Conservation (phyloP, 2,888 invertebrate genomes). For the Drosophila nr. perissopoda region DNA sequence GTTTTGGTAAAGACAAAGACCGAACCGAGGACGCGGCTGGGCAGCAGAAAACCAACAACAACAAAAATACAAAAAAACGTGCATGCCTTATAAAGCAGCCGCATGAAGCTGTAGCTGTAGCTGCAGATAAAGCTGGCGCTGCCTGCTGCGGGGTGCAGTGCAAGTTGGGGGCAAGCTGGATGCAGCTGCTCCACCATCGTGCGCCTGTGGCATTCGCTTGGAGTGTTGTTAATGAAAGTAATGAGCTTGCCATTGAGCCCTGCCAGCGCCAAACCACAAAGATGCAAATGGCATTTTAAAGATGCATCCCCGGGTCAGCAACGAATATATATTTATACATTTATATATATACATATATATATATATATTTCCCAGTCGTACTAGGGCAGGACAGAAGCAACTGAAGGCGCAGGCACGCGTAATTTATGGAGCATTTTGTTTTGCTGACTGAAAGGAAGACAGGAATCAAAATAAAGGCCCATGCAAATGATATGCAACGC, state of each 20-base stretch:
- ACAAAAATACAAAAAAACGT: slow-evolving; percentile 61
- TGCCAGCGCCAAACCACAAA: slow-evolving; percentile 75
- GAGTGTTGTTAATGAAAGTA: slow-evolving; percentile 81
- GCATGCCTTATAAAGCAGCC: slow-evolving; percentile 73
- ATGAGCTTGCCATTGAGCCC: slow-evolving; percentile 70
- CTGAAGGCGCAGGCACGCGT: slow-evolving; percentile 68
- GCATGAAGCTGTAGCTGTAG: slow-evolving; percentile 15
- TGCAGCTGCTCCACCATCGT: slow-evolving; percentile 63
- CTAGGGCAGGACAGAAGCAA: neutral
- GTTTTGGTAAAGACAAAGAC: slow-evolving; percentile 72
- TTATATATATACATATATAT: neutral
- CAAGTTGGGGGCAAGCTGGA: slow-evolving; percentile 21
- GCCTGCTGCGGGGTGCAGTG: slow-evolving; percentile 18
- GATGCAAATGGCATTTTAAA: slow-evolving; percentile 84
- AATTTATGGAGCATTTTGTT: slow-evolving; percentile 80
- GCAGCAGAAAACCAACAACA: slow-evolving; percentile 30
- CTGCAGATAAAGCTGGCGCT: slow-evolving; percentile 16
- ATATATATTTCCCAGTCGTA: neutral
- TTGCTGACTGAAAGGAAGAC: slow-evolving; percentile 24
- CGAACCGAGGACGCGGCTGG: slow-evolving; percentile 32
- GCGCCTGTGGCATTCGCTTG: slow-evolving; percentile 62
- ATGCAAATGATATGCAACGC: slow-evolving; percentile 74
- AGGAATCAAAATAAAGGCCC: slow-evolving; percentile 63
- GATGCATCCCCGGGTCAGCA: slow-evolving; percentile 79
- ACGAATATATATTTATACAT: neutral